Base-by-base conservation (phyloP, 2,113 vertebrate genomes). In the Poeciliopsis prolifica region DNA sequence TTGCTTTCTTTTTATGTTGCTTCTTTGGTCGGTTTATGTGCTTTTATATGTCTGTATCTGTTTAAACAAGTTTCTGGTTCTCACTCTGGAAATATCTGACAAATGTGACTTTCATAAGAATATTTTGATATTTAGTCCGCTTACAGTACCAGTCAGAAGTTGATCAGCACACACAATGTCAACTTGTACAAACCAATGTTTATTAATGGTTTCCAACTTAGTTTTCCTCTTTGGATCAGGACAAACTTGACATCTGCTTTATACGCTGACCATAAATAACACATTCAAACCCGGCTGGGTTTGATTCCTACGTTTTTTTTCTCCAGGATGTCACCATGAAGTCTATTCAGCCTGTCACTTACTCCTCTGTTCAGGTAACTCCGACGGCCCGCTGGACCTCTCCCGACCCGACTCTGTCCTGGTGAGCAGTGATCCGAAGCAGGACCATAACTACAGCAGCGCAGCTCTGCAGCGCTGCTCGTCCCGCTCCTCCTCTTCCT, bases 371-470 rank as follows among this genome's bases (percentile, higher is more conserved):
- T 65, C 78, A 94, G 94, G 92, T 80, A 93, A 94, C 60, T 93
- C 94, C 70, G 95, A 95, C 44, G 69, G 91, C 58, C 95, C 95
- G 2, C 92, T 95, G 65, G 95, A 95, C 86, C 94, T 95, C 68
- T 95, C 95, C 42, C 88, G 93, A 26, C 93, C 93, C 1, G 95
- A 95, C 82, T 84, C 93, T 4, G 85, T 92, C 0, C 93, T 95
- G 80, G 89, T 96, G 86, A 97, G 92, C 91, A 96, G 95, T 0
- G 97, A 98, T 75, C 98, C 98, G 0, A 97, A 96, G 85, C 97
- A 97, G 94, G 98, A 99, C 88, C 98, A 99, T 93, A 99, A 97
- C 90, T 99, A 99, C 93, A 99, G 97, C 95, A 99, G 97, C 29
- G 83, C 94, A 42, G 95, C 93, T 9, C 89, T 97, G 22, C 96